Evolutionary conservation across 1,140 invertebrate species (phyloP), one percentile per base, ranked within the genome.

Genomic region (Sarcophaga peregrina): DNA sequence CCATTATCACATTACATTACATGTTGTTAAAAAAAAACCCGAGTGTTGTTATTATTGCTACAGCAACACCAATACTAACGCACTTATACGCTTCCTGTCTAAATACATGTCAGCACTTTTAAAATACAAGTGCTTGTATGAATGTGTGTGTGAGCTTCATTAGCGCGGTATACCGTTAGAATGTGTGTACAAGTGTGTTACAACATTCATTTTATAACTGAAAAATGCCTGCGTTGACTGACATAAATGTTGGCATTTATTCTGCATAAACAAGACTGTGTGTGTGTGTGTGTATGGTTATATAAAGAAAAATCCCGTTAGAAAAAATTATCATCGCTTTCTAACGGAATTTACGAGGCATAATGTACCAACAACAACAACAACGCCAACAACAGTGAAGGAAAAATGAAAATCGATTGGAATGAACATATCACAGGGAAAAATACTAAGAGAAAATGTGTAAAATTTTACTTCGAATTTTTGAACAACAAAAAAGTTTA

Each of bases 51-150:
- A 20, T 68, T 20, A 8, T 68, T 68, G 62, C 25, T 37, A 37
- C 4, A 37, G 25, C 25, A 37, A 37, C 25, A 37, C 25, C 25
- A 37, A 37, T 37, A 37, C 25, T 37, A 37, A 37, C 25, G 25
- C 10, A 68, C 62, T 17, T 68, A 20, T 7, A 4, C n/a, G 62
- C 62, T 20, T 68, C 62, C 62, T 68, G 62, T 68, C 62, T 68
- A 68, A 68, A 68, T 68, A 68, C 62, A 68, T 68, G 62, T 68
- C 62, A 68, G 62, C 62, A 20, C 62, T 68, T 17, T 68, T 68
- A 68, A 8, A 68, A 37, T 37, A 37, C 25, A 4, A 37, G 25
- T 37, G 25, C 4, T 2, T 37, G 4, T 37, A 37, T 37, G 25
- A 1, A 4, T 7, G n/a, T 58, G 54, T 68, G 8, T 25, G n/a